Evolutionary conservation across 2,797 vertebrate species (phyloP), one percentile per base, ranked within the genome.

Genomic region (Bucorvus abyssinicus): DNA sequence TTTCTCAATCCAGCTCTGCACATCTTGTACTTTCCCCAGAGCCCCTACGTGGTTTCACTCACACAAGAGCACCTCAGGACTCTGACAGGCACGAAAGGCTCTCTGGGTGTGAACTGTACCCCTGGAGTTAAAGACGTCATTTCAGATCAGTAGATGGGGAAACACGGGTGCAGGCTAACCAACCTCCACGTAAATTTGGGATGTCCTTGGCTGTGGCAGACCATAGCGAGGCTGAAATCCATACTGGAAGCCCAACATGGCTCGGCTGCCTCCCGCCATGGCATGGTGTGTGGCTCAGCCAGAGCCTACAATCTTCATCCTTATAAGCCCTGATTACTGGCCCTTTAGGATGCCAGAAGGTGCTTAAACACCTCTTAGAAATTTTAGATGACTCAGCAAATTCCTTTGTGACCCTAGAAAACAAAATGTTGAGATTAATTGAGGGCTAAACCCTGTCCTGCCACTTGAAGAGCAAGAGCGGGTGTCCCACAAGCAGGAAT

Each of bases 351-450:
- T 40, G n/a, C 32, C 50, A 17, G 29, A 50, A 78, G n/a, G 34
- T 81, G 32, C 29, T 84, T 91, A 84, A 94, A 76, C 63, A 64
- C 74, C 91, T 88, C 76, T 87, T 42, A 78, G 91, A 92, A 91
- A 55, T 76, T 93, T 76, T 83, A 74, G 61, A 65, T 78, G 52
- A 38, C 12, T 9, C 44, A 17, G 52, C 81, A 88, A 90, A 96
- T 84, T 76, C 82, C 71, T 81, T 68, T 44, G 38, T 76, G 89
- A 85, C 55, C 65, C 76, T 47, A 75, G 65, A 56, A 93, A 71
- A 60, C 52, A 40, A 32, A 29, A 59, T 16, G 47, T 47, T 34
- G 40, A 69, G 50, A n/a, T 65, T 64, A 45, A 55, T 26, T 0
- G 0, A 75, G 34, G 61, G 57, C 82, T 76, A 73, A 90, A 86